Conservation (phyloP, 2,797 vertebrate species). For the Macropodus opercularis region DNA sequence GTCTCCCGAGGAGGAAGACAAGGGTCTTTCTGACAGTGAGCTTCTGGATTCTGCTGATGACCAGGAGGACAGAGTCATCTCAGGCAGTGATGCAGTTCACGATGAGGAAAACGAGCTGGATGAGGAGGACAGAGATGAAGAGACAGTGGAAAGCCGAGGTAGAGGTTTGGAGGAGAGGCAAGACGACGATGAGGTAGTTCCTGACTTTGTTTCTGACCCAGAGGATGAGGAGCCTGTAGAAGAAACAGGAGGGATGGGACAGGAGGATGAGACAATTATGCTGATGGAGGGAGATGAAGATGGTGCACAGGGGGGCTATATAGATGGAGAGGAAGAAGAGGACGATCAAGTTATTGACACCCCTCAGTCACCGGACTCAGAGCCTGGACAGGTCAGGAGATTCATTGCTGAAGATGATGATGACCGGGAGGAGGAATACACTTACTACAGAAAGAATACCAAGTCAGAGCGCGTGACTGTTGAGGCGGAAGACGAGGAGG, state of each 20-base stretch:
- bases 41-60: slow-evolving; percentile 81
- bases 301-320: slow-evolving; percentile 25
- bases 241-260: slow-evolving; percentile 53
- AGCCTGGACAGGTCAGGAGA: slow-evolving; percentile 73
- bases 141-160: slow-evolving; percentile 40
- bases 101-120: slow-evolving; percentile 81
- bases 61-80: slow-evolving; percentile 83
- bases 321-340: slow-evolving; percentile 34
- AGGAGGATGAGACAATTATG: slow-evolving; percentile 74
- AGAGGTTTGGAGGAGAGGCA: slow-evolving; percentile 74
- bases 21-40: slow-evolving; percentile 87
- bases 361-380: slow-evolving; percentile 87
- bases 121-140: slow-evolving; percentile 60
- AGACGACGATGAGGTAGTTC: slow-evolving; percentile 78
- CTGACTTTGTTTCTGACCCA: slow-evolving; percentile 75
- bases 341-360: slow-evolving; percentile 79
- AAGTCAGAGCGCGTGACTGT: slow-evolving; percentile 9
- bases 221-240: slow-evolving; percentile 78
- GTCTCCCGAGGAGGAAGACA: slow-evolving; percentile 89
- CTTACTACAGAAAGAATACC: slow-evolving; percentile 19
- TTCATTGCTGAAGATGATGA: slow-evolving; percentile 73
- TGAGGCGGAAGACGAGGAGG: slow-evolving; percentile 77
- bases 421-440: slow-evolving; percentile 36
- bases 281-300: slow-evolving; percentile 68
- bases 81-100: slow-evolving; percentile 87